A percentile compares a stretch with the other conserved stretches of the same genome.
Evolutionary conservation across 2,797 vertebrate species (phyloP).

Genomic region (Notolepis coatsorum): DNA sequence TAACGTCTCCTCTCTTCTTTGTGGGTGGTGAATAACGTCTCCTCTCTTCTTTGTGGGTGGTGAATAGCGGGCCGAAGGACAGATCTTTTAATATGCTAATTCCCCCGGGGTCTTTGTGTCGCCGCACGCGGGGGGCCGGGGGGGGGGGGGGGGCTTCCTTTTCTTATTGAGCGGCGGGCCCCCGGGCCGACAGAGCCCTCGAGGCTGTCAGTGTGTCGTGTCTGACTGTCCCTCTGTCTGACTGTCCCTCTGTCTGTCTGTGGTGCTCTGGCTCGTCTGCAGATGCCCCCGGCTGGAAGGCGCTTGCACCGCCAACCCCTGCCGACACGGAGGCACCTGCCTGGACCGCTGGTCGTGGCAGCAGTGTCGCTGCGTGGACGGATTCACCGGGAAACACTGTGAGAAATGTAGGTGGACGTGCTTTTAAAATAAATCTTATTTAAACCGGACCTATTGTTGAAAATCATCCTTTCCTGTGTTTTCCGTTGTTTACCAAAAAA

Average conservation of each 20-base stretch:
- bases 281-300: conserved; percentile 96
- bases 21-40: no score
- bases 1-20: conserved; percentile 35
- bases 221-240: conserved; percentile 26
- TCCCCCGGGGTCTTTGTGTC: conserved; percentile 53
- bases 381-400: conserved; percentile 93
- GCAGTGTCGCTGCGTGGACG: conserved; percentile 92
- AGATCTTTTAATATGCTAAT: conserved; percentile 83
- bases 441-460: no score
- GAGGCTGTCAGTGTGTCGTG: conserved; percentile 41
- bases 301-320: conserved; percentile 87
- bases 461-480: no score
- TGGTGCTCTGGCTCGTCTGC: conserved; percentile 37
- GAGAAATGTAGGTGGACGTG: conserved; percentile 92
- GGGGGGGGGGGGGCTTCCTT: conserved; percentile 42
- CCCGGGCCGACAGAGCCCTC: conserved; percentile 37
- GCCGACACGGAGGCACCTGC: conserved; percentile 93
- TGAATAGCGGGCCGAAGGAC: conserved; percentile 66
- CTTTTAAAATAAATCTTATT: conserved; percentile 38
- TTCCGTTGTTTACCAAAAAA: no score
- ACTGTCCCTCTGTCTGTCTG: conserved; percentile 50
- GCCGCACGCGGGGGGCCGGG: not conserved
- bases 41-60: conserved; percentile 28
- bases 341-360: conserved; percentile 97
- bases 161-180: conserved; percentile 33